A percentile compares a stretch with the other conserved stretches of the same genome.
Conservation (phyloP, 2,797 vertebrate genomes). For the Carapus acus region DNA sequence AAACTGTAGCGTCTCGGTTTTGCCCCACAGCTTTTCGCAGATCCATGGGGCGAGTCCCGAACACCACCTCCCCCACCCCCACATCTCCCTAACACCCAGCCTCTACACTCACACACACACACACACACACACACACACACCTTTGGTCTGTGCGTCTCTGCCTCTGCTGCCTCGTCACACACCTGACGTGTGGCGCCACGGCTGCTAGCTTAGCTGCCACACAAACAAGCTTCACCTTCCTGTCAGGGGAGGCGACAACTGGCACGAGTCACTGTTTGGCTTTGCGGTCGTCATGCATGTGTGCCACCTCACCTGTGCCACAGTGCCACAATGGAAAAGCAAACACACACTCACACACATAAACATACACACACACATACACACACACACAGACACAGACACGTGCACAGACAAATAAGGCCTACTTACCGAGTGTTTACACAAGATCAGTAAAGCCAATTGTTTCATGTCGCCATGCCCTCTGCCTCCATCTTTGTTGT, state of each 20-base stretch:
- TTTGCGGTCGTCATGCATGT: constrained; percentile 13
- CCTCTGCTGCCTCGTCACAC: constrained; percentile 13
- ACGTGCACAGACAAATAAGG: too few species aligned
- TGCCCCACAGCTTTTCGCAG: constrained; percentile 21
- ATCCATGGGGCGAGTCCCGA: constrained; percentile 25
- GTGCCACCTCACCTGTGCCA: constrained; percentile 1
- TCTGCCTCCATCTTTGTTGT: neutral
- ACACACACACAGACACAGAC: too few species aligned
- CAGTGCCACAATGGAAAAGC: neutral
- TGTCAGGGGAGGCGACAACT: constrained; percentile 25
- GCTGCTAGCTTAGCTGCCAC: constrained; percentile 17
- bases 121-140: too few species aligned
- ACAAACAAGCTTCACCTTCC: constrained; percentile 28
- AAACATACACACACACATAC: too few species aligned
- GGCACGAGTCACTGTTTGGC: constrained; percentile 29
- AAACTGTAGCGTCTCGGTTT: constrained; percentile 15
- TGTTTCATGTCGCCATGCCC: constrained; percentile 14
- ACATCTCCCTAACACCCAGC: too few species aligned
- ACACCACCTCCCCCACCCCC: constrained; percentile 18
- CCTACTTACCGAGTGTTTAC: constrained; percentile 2
- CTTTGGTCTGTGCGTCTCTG: constrained; percentile 26
- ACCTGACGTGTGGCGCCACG: constrained; percentile 22
- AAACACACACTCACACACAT: constrained; percentile 8
- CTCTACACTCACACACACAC: too few species aligned
- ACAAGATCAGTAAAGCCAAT: neutral